phyloP scores from a whole-genome alignment of 2,113 vertebrate species.

The Otolemur garnettii region DNA sequence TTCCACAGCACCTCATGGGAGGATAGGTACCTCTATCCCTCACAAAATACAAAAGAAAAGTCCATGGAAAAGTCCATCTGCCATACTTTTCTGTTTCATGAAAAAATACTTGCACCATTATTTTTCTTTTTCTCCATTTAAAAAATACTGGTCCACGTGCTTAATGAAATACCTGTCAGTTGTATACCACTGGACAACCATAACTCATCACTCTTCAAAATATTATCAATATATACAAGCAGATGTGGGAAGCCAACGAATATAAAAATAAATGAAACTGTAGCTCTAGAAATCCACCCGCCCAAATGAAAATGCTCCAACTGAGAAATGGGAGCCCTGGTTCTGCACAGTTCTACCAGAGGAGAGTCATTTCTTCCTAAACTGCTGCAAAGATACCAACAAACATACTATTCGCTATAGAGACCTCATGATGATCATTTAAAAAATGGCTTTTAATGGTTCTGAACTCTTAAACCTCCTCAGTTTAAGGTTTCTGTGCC shows the following conservation, averaged over 20 bases:
- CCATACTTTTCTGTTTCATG: conserved; percentile 69
- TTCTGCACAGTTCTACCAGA: background rate
- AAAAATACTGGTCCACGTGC: conserved; percentile 57
- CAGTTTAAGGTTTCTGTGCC: conserved; percentile 78
- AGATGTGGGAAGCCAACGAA: conserved; percentile 52
- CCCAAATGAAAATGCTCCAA: conserved; percentile 55
- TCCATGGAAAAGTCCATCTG: conserved; percentile 68
- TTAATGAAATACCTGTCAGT: conserved; percentile 69
- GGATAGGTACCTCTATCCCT: background rate
- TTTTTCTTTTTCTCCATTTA: conserved; percentile 74
- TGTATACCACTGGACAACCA: conserved; percentile 62
- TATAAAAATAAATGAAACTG: conserved; percentile 62
- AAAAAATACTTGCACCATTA: conserved; percentile 70
- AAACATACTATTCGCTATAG: background rate
- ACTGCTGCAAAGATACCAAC: background rate
- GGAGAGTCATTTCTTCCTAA: background rate
- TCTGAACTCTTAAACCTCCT: conserved; percentile 56
- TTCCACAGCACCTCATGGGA: conserved; percentile 74
- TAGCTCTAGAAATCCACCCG: conserved; percentile 69
- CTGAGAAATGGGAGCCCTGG: conserved; percentile 64
- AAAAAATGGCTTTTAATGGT: conserved; percentile 64
- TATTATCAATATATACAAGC: conserved; percentile 9
- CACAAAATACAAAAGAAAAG: background rate
- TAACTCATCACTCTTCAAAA: conserved; percentile 66
- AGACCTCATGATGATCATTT: rapidly evolving